These are phyloP conservation scores for Spodoptera exigua DNA, from an alignment of 2,888 invertebrate genomes.

Conservation along the genomic window DNA sequence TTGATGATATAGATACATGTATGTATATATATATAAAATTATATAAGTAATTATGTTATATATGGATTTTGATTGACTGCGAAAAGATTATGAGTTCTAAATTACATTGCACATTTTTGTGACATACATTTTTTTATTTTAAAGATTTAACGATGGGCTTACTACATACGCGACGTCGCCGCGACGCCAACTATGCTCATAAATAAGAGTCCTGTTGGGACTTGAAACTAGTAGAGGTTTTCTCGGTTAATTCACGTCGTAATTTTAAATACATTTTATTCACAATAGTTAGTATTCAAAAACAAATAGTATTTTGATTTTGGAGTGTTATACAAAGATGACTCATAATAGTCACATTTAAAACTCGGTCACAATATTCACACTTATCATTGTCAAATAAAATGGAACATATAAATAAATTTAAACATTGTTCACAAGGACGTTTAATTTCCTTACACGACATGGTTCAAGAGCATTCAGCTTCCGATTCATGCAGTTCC, in stretches of 20 bases:
- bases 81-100: constrained; percentile 24
- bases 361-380: constrained; percentile 20
- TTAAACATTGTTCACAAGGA: constrained; percentile 12
- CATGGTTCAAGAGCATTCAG: constrained; percentile 39
- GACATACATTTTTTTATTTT: background rate
- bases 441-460: constrained; percentile 37
- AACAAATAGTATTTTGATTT: too few relatives aligned
- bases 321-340: background rate
- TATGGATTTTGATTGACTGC: constrained; percentile 13
- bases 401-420: constrained; percentile 1
- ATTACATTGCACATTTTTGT: background rate
- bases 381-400: constrained; percentile 26
- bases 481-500: constrained; percentile 37
- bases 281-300: too few relatives aligned
- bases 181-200: constrained; percentile 2
- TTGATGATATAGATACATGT: too few relatives aligned
- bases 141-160: too few relatives aligned
- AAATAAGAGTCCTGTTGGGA: too few relatives aligned
- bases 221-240: too few relatives aligned
- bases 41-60: constrained; percentile 33
- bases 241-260: too few relatives aligned
- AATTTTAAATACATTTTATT: too few relatives aligned
- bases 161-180: too few relatives aligned
- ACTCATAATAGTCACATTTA: constrained; percentile 8
- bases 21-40: constrained; percentile 23